phyloP scores from a whole-genome alignment of 2,113 vertebrate species.

The Zosterops japonicus region DNA sequence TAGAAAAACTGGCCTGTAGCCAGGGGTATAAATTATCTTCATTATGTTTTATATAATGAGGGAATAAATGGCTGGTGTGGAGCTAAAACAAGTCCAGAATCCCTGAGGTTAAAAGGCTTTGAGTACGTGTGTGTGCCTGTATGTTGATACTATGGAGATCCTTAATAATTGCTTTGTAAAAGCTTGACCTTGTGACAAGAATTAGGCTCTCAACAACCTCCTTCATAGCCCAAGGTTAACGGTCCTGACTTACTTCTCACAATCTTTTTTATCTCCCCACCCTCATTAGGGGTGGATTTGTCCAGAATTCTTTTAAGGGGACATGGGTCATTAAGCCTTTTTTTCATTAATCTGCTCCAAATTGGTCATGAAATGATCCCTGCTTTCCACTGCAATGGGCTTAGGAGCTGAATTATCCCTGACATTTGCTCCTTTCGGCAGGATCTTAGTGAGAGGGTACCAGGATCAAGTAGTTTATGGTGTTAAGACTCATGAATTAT shows the following conservation, averaged over 20 bases:
- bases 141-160: constrained; percentile 27
- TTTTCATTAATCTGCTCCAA: constrained; percentile 72
- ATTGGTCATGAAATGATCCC: constrained; percentile 45
- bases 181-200: constrained; percentile 56
- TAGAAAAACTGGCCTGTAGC: accelerated
- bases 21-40: background rate
- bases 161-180: constrained; percentile 45
- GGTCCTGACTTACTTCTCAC: constrained; percentile 40
- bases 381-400: constrained; percentile 26
- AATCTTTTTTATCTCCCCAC: constrained; percentile 30
- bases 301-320: constrained; percentile 66
- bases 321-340: constrained; percentile 73
- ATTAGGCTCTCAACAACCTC: constrained; percentile 13
- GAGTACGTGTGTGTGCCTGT: background rate
- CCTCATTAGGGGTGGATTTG: constrained; percentile 75
- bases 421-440: constrained; percentile 26
- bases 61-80: background rate
- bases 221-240: background rate
- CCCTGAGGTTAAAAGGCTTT: background rate
- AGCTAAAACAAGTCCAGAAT: background rate
- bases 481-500: background rate
- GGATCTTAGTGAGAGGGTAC: background rate
- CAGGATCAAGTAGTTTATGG: constrained; percentile 2
- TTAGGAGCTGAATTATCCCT: constrained; percentile 32
- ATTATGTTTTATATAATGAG: background rate